Conservation (phyloP, 2,888 invertebrate genomes). For the Acleris laterana region DNA sequence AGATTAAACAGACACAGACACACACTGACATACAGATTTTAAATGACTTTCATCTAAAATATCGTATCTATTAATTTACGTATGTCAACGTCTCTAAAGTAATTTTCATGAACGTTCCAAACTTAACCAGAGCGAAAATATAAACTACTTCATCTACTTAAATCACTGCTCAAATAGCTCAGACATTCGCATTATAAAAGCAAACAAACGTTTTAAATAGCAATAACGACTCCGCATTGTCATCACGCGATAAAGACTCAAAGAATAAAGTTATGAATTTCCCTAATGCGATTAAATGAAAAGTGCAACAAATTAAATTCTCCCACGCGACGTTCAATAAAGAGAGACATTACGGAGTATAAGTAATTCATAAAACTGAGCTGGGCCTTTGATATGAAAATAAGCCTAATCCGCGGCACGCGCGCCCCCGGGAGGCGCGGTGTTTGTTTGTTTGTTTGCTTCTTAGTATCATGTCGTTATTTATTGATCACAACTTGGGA, state of each 20-base stretch:
- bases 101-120: no score
- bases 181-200: conserved; percentile 23
- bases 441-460: conserved; percentile 69
- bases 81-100: no score
- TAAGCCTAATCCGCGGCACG: conserved; percentile 79
- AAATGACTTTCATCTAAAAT: no score
- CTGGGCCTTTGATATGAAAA: conserved; percentile 81
- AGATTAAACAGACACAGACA: no score
- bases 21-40: no score
- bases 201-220: conserved; percentile 36
- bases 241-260: conserved; percentile 60
- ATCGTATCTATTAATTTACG: no score
- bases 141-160: background rate
- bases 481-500: conserved; percentile 72
- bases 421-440: conserved; percentile 68
- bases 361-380: conserved; percentile 79
- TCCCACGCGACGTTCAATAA: conserved; percentile 77
- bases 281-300: conserved; percentile 70
- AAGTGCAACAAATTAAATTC: conserved; percentile 80
- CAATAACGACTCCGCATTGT: conserved; percentile 46
- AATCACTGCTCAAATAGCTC: conserved; percentile 29
- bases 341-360: conserved; percentile 76
- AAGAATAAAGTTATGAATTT: conserved; percentile 64
- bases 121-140: background rate
- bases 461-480: conserved; percentile 67